Evolutionary conservation across 2,113 vertebrate genomes (phyloP).

Genomic region (Lamprotornis superbus): DNA sequence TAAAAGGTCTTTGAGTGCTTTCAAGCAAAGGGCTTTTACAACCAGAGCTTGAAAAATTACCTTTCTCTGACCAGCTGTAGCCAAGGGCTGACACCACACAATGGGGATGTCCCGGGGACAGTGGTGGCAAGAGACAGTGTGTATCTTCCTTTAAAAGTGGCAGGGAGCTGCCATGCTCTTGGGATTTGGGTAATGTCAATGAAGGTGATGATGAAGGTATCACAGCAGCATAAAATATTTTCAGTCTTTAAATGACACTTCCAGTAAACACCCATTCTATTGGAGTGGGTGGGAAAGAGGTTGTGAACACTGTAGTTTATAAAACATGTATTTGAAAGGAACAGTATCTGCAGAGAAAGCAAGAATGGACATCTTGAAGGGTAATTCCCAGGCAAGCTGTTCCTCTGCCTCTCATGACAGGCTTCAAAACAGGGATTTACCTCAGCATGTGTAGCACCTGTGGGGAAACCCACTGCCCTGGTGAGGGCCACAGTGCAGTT

Average conservation of each 20-base stretch:
- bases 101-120: not conserved
- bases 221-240: not conserved
- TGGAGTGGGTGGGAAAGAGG: accelerated
- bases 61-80: not conserved
- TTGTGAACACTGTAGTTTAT: not conserved
- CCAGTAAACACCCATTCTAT: not conserved
- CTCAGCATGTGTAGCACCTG: accelerated
- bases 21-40: not conserved
- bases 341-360: not conserved
- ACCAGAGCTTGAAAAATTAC: not conserved
- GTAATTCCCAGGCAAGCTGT: not conserved
- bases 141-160: not conserved
- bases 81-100: not conserved
- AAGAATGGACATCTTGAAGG: not conserved
- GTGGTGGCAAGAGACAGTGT: not conserved
- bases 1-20: not conserved
- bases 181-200: not conserved
- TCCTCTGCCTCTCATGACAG: not conserved
- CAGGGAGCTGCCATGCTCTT: not conserved
- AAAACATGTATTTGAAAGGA: not conserved
- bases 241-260: not conserved
- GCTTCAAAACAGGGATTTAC: not conserved
- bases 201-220: not conserved
- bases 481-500: not conserved
- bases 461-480: not conserved